Percentiles rank a stretch among this genome's conserved stretches.
Evolutionary conservation across 2,888 invertebrate genomes (phyloP).

Genomic region (Idaea dimidiata): DNA sequence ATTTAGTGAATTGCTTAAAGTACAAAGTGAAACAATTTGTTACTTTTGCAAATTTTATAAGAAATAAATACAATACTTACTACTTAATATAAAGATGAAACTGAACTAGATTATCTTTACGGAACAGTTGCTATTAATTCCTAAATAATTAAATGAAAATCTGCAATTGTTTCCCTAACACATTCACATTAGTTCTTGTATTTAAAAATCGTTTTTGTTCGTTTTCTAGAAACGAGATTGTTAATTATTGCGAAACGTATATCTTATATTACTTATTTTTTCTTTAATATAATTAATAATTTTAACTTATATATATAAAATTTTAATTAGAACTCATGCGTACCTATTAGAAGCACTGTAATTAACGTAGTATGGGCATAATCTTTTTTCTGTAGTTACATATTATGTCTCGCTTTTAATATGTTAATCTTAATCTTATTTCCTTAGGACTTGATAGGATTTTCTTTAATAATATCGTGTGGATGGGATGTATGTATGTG

Average conservation of each 20-base stretch:
- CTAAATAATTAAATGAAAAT: slow-evolving; percentile 58
- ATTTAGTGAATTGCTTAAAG: slow-evolving; percentile 85
- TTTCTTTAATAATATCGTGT: slow-evolving; percentile 62
- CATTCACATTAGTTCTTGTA: slow-evolving; percentile 52
- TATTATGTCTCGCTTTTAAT: slow-evolving; percentile 58
- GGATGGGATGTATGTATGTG: slow-evolving; percentile 68
- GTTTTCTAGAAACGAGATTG: slow-evolving; percentile 68
- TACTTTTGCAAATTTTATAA: slow-evolving; percentile 87
- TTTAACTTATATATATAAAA: slow-evolving; percentile 51
- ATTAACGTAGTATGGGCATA: slow-evolving; percentile 56
- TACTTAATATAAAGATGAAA: slow-evolving; percentile 58
- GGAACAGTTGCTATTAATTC: slow-evolving; percentile 73
- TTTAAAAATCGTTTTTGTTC: slow-evolving; percentile 61
- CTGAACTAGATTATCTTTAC: slow-evolving; percentile 70
- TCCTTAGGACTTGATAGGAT: slow-evolving; percentile 62
- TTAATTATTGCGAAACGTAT: slow-evolving; percentile 65
- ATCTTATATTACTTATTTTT: slow-evolving; percentile 51
- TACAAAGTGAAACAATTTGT: slow-evolving; percentile 84
- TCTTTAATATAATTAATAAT: slow-evolving; percentile 36
- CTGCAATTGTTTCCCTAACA: slow-evolving; percentile 56
- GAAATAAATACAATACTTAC: slow-evolving; percentile 61
- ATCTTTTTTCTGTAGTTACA: slow-evolving; percentile 50
- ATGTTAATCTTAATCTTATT: slow-evolving; percentile 60
- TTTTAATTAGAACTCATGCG: slow-evolving; percentile 51
- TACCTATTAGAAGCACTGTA: slow-evolving; percentile 54